Percentiles rank a stretch among this genome's conserved stretches.
These are phyloP conservation scores for Saturnia pavonia DNA, from an alignment of 2,888 invertebrate genomes.

Conservation along the genomic window DNA sequence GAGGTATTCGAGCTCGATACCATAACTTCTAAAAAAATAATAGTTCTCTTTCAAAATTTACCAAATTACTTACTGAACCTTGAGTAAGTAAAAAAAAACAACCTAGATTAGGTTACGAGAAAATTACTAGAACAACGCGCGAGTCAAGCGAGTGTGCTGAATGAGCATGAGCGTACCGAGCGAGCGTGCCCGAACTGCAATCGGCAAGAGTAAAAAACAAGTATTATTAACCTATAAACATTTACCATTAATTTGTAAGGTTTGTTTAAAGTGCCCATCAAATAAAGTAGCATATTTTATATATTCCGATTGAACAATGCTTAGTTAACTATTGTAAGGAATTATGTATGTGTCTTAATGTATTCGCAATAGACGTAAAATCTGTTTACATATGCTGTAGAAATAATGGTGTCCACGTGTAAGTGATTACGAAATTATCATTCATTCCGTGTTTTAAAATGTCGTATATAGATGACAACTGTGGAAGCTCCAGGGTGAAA, in stretches of 20 bases:
- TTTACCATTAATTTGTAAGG: neutral
- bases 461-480: neutral
- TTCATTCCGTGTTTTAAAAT: conserved; percentile 7
- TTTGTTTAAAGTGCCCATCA: neutral
- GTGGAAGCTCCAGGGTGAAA: neutral
- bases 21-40: too few species aligned
- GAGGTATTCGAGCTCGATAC: too few species aligned
- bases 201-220: too few species aligned
- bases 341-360: conserved; percentile 13
- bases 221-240: neutral
- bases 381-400: conserved; percentile 15
- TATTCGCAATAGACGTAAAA: conserved; percentile 14
- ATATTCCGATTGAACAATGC: neutral
- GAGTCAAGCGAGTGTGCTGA: neutral
- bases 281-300: neutral
- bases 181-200: neutral
- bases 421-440: conserved; percentile 7
- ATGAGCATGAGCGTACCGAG: neutral
- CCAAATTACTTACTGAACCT: too few species aligned
- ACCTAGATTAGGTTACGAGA: neutral
- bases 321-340: conserved; percentile 3
- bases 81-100: neutral
- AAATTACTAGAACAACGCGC: neutral
- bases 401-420: conserved; percentile 13
- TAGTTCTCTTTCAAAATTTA: too few species aligned